Percentiles rank a stretch among this genome's conserved stretches.
phyloP scores from a whole-genome alignment of 2,113 vertebrate genomes.

The Gymnarchus niloticus region DNA sequence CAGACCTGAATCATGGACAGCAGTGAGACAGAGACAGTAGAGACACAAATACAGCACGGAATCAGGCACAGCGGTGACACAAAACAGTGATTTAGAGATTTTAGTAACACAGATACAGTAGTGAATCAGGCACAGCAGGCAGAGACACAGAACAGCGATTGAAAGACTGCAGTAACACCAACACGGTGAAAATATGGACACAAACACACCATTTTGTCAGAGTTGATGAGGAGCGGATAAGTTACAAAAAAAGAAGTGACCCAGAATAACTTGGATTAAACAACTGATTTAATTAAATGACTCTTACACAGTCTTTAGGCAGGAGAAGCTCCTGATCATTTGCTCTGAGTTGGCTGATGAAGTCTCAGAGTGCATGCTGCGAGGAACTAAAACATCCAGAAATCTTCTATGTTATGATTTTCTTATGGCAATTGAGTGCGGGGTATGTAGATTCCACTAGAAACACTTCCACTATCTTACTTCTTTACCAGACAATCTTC shows the following conservation, averaged over 20 bases:
- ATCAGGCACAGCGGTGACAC: too few species aligned
- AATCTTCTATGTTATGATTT: constrained; percentile 61
- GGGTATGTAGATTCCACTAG: constrained; percentile 57
- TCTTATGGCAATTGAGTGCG: constrained; percentile 53
- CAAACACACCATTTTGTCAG: background rate
- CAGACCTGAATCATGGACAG: too few species aligned
- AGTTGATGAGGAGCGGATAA: background rate
- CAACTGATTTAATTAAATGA: background rate
- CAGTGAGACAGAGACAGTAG: background rate
- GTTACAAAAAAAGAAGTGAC: background rate
- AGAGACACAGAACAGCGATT: background rate
- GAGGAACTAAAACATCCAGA: constrained; percentile 59
- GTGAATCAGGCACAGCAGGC: background rate
- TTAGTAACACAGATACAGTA: too few species aligned
- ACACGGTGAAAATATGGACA: background rate
- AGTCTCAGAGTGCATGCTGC: background rate
- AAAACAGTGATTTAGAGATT: too few species aligned
- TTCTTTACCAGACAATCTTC: constrained; percentile 39
- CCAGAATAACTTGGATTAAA: background rate
- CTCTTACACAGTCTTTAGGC: background rate
- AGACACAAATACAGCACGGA: too few species aligned
- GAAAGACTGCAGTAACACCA: background rate
- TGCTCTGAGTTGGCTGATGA: background rate
- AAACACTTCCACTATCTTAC: constrained; percentile 52
- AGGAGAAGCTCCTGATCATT: background rate